Conservation (phyloP, 1,140 invertebrate genomes). For the Globodera rostochiensis region DNA sequence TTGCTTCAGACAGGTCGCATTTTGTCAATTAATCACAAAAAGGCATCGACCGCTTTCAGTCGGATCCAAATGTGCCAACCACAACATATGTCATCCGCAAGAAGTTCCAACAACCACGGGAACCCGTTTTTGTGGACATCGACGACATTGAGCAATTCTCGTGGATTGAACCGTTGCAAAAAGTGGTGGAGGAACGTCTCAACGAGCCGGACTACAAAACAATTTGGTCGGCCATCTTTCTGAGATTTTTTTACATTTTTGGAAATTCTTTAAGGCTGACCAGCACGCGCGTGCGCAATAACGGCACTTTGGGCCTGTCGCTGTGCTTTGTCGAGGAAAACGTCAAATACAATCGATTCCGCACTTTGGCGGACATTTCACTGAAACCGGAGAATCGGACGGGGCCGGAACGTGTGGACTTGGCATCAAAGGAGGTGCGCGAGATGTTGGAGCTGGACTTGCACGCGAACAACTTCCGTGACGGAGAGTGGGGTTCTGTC, state of each 20-base stretch:
- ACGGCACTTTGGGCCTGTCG: conserved; percentile 82
- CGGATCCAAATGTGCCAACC: conserved; percentile 50
- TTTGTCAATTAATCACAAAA: background rate
- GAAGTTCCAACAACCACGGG: conserved; percentile 41
- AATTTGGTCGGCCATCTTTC: conserved; percentile 68
- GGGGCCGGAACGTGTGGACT: conserved; percentile 71
- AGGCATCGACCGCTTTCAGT: conserved; percentile 17
- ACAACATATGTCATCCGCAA: conserved; percentile 60
- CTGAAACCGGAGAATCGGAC: conserved; percentile 54
- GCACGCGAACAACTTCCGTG: conserved; percentile 79
- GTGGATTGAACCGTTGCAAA: conserved; percentile 76
- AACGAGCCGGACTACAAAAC: conserved; percentile 71
- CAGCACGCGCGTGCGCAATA: conserved; percentile 69
- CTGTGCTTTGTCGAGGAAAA: conserved; percentile 77
- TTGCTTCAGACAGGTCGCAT: conserved; percentile 54
- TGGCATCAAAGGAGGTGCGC: conserved; percentile 70
- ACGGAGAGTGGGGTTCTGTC: conserved; percentile 81
- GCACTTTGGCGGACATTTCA: conserved; percentile 59
- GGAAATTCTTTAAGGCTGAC: conserved; percentile 67
- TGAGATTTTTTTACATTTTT: background rate
- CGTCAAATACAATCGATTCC: conserved; percentile 62
- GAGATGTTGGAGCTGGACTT: conserved; percentile 77
- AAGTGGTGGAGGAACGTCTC: conserved; percentile 69
- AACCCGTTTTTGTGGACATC: conserved; percentile 65
- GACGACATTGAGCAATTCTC: conserved; percentile 66